Evolutionary conservation across 2,888 invertebrate species (phyloP).

Genomic region (Mechanitis mazaeus): DNA sequence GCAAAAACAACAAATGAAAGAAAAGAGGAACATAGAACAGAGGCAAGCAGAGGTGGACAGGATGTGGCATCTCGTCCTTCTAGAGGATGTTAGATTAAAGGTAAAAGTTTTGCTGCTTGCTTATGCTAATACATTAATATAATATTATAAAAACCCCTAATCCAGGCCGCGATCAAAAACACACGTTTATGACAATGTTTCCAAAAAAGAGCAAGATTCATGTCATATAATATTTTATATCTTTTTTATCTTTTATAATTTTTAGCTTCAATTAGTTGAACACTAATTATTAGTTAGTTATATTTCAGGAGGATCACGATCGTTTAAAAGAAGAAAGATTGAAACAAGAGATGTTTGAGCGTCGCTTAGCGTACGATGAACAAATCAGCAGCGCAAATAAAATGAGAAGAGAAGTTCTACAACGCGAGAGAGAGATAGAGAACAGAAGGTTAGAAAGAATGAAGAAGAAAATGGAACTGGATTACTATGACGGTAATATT

Average conservation of each 20-base stretch:
- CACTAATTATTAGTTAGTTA: background rate
- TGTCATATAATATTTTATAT: too few species aligned
- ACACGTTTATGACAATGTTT: too few species aligned
- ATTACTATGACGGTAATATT: slow-evolving; percentile 54
- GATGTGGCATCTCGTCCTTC: slow-evolving; percentile 61
- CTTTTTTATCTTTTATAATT: too few species aligned
- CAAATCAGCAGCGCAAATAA: slow-evolving; percentile 60
- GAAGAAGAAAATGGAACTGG: slow-evolving; percentile 60
- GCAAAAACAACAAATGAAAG: slow-evolving; percentile 58
- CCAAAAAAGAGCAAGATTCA: too few species aligned
- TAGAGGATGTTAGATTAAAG: slow-evolving; percentile 54
- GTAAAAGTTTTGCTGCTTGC: slow-evolving; percentile 30
- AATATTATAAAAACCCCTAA: too few species aligned
- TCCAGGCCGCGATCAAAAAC: too few species aligned
- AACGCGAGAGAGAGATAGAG: slow-evolving; percentile 57
- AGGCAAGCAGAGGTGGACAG: slow-evolving; percentile 45
- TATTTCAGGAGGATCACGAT: slow-evolving; percentile 53
- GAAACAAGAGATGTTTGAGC: slow-evolving; percentile 54
- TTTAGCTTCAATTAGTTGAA: too few species aligned
- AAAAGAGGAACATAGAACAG: slow-evolving; percentile 47
- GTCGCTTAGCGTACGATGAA: slow-evolving; percentile 56
- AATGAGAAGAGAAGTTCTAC: slow-evolving; percentile 48
- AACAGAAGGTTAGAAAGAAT: slow-evolving; percentile 53
- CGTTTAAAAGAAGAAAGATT: slow-evolving; percentile 39
- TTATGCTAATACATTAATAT: background rate